Evolutionary conservation across 2,113 vertebrate genomes (phyloP), one percentile per base, ranked within the genome.

Genomic region (Melanerpes formicivorus): DNA sequence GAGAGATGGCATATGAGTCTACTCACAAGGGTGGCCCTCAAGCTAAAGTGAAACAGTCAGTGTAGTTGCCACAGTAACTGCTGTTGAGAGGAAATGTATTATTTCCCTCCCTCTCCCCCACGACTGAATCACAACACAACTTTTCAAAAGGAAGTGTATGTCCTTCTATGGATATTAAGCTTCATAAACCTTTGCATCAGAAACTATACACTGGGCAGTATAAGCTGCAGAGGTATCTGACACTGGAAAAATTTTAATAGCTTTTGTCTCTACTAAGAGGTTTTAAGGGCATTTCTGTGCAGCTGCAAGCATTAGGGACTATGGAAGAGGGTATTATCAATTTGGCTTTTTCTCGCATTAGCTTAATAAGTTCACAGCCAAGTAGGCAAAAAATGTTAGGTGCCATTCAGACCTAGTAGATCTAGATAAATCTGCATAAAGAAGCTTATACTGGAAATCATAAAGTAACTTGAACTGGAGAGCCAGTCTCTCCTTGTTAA

Each of bases 201-300:
- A 48, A 6, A 30, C 13, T 8, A 3, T 21, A 10, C 14, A 8
- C n/a, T 29, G 22, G 11, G 6, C 0, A 0, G 2, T 62, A 46
- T 18, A 18, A 81, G 44, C 18, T n/a, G 3, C 3, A 62, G 65
- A 62, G 26, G 2, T 48, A 42, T 83, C 30, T 29, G 42, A 29
- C 21, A 11, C 40, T 48, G 72, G 63, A 66, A 92, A 26, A 29
- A 25, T 76, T 87, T 87, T 32, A 40, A 32, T 59, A 84, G 71
- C 16, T 75, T 87, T 73, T 87, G 34, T 58, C 63, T 63, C 19
- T 71, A 4, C 37, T 46, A 26, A 21, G 59, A 74, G 30, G 44
- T 62, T 67, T 73, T 23, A 40, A 48, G 74, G 48, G 9, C 34
- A 29, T 62, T 72, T 78, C 32, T 73, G 52, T 44, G 65, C 11